Evolutionary conservation across 2,113 vertebrate genomes (phyloP).

Genomic region (Chamaetylas fuelleborni): DNA sequence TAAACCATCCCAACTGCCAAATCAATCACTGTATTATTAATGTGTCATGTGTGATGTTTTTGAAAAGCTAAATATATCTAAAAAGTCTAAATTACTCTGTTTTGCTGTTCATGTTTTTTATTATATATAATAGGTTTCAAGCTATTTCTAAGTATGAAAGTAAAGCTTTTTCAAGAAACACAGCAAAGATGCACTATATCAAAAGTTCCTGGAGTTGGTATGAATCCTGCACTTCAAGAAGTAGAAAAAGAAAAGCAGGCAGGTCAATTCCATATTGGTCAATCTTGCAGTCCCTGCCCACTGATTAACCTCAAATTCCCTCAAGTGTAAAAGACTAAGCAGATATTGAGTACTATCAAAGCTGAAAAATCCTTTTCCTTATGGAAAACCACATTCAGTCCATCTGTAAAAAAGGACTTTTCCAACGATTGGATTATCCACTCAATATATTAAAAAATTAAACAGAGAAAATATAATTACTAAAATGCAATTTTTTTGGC

Average conservation of each 20-base stretch:
- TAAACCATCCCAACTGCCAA: neutral
- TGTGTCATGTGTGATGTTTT: neutral
- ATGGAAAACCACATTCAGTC: neutral
- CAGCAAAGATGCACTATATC: neutral
- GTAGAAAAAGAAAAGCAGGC: neutral
- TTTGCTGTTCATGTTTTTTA: neutral
- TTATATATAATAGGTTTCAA: neutral
- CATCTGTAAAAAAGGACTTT: neutral
- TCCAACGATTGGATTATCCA: neutral
- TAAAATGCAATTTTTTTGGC: neutral
- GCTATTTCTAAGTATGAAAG: neutral
- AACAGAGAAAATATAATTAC: neutral
- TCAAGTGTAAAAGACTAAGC: neutral
- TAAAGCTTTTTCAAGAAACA: neutral
- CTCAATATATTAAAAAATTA: neutral
- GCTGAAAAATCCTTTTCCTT: neutral
- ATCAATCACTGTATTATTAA: neutral
- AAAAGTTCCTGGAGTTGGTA: neutral
- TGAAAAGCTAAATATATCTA: neutral
- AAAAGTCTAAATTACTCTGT: neutral
- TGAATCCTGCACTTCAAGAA: neutral
- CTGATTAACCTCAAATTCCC: neutral
- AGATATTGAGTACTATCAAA: neutral
- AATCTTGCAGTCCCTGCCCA: rapidly evolving
- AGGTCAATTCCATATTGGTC: neutral